Base-by-base conservation (phyloP, 2,888 invertebrate species). In the Tromatobia lineatoria region DNA sequence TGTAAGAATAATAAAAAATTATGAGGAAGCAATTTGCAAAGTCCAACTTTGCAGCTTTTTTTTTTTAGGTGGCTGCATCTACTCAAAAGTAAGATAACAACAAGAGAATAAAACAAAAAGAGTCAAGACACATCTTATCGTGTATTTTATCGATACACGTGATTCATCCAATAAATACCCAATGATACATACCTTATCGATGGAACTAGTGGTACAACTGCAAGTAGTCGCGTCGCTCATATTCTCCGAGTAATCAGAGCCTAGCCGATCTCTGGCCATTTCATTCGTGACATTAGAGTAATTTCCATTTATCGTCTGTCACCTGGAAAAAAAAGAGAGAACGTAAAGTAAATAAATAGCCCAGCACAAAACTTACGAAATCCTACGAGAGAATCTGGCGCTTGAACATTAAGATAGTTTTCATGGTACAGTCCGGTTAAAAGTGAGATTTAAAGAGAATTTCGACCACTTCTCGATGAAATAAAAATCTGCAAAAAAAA, bases 171-270 rank as follows among this genome's bases (percentile, higher is more conserved):
- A 79, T 59, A 13, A 69, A 75, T 20, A 45, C 20, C 8, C 13
- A 8, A 64, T 23, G 15, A 50, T 23, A 70, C 25, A 69, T 78
- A 91, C 93, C 91, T 93, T 93, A 80, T 93, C 93, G 70, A 92
- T 85, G 50, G 92, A 91, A 86, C 87, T 90, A 20, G 90, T 89
- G 71, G 90, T 89, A 76, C 93, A 93, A 84, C 92, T 93, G 89
- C 93, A 93, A 80, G 90, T 91, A 25, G 92, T 93, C 18, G 90
- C 90, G 84, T 93, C 92, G 87, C 92, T 93, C 90, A 92, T 90
- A 84, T 91, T 93, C 87, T 91, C 93, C 84, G 90, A 91, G 85
- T 91, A 93, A 80, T 93, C 91, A 80, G 91, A 92, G 87, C 89
- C 90, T 85, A 90, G 86, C 85, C 91, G 91, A 90, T 93, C 91